These are phyloP conservation scores for Scolanthus callimorphus DNA, from an alignment of 92 coral and sea anemone genomes.

Conservation along the genomic window DNA sequence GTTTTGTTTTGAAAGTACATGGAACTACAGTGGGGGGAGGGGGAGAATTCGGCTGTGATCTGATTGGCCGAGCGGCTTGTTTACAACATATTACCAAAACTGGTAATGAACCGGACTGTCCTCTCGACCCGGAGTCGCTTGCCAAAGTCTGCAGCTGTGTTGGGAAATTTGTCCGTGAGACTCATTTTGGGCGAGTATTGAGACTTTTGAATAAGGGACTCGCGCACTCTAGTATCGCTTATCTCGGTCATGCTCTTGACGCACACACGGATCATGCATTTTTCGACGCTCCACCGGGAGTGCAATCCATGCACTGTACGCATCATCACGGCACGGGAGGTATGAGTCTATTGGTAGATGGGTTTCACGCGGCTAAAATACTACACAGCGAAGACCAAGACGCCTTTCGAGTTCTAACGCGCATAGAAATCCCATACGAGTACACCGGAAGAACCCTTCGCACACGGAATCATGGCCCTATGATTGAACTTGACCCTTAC, in stretches of 20 bases:
- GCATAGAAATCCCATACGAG: no score
- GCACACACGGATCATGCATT: conserved; percentile 7
- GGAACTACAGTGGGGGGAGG: no score
- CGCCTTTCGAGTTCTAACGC: neutral
- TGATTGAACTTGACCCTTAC: conserved; percentile 1
- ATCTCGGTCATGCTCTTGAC: neutral
- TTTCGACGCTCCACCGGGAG: neutral
- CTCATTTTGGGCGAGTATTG: neutral
- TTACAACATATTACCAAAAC: no score
- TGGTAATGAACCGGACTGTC: no score
- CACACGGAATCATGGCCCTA: neutral
- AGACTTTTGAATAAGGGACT: neutral
- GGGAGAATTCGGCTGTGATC: no score
- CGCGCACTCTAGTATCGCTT: neutral
- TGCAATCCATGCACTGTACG: conserved; percentile 13
- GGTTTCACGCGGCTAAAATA: conserved; percentile 2
- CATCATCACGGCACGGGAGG: conserved; percentile 16
- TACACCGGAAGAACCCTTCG: no score
- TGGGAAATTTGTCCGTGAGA: neutral
- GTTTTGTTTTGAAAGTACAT: no score
- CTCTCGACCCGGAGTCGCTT: neutral
- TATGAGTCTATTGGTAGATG: conserved; percentile 7
- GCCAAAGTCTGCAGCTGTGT: neutral
- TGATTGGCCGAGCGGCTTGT: no score
- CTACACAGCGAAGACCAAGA: conserved; percentile 5